Conservation (phyloP, 2,888 invertebrate species). For the Plagodis pulveraria region DNA sequence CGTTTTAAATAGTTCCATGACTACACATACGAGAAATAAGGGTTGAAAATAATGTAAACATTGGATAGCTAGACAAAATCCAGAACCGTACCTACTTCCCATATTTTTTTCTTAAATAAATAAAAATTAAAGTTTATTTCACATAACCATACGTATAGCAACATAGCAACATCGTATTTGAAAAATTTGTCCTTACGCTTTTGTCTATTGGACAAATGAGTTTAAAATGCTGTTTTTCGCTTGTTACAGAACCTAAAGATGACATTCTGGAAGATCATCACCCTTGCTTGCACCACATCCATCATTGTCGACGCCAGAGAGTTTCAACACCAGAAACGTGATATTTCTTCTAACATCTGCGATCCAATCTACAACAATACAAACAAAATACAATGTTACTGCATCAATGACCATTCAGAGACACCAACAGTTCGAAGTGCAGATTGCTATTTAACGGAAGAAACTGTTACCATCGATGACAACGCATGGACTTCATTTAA, state of each 20-base stretch:
- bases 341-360: slow-evolving; percentile 56
- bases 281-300: slow-evolving; percentile 51
- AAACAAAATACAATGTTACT: slow-evolving; percentile 69
- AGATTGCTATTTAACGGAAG: slow-evolving; percentile 88
- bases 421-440: slow-evolving; percentile 82
- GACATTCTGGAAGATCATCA: slow-evolving; percentile 59
- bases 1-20: too few species aligned
- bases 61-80: too few species aligned
- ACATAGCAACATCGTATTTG: too few species aligned
- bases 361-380: slow-evolving; percentile 61
- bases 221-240: slow-evolving; percentile 8
- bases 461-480: slow-evolving; percentile 84
- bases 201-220: too few species aligned
- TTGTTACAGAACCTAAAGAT: slow-evolving; percentile 58
- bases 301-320: slow-evolving; percentile 60
- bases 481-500: slow-evolving; percentile 88
- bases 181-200: too few species aligned
- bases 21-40: too few species aligned
- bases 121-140: too few species aligned
- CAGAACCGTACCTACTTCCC: too few species aligned
- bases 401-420: slow-evolving; percentile 49
- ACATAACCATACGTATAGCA: too few species aligned
- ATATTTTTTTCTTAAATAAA: too few species aligned
- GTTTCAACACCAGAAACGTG: slow-evolving; percentile 58
- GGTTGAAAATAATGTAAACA: too few species aligned